These are phyloP conservation scores for Pocillopora meandrina DNA, from an alignment of 92 coral and sea anemone species.

Conservation along the genomic window DNA sequence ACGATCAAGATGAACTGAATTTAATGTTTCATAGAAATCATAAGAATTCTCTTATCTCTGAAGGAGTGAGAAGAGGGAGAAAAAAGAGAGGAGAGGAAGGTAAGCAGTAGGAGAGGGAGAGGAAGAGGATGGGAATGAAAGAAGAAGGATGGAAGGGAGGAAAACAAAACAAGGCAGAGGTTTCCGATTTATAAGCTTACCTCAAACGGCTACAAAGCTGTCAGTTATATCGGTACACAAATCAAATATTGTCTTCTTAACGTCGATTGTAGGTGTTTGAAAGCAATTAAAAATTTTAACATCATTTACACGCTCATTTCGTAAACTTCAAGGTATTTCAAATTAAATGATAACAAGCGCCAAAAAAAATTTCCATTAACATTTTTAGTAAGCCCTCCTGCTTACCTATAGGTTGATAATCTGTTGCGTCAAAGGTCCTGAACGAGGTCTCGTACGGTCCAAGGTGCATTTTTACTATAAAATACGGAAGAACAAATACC, in stretches of 20 bases:
- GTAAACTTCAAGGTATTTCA: too few species aligned
- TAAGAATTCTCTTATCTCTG: too few species aligned
- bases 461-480: conserved; percentile 71
- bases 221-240: conserved; percentile 81
- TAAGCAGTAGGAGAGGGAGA: too few species aligned
- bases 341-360: too few species aligned
- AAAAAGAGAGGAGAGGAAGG: too few species aligned
- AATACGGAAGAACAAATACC: not conserved
- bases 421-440: conserved; percentile 91
- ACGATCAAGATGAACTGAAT: too few species aligned
- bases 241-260: conserved; percentile 92
- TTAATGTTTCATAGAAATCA: too few species aligned
- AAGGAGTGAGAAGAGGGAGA: too few species aligned
- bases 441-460: conserved; percentile 96
- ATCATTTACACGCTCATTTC: not conserved
- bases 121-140: too few species aligned
- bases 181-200: conserved; percentile 32
- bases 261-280: conserved; percentile 88
- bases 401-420: conserved; percentile 93
- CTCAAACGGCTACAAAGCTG: conserved; percentile 91
- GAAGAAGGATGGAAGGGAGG: too few species aligned
- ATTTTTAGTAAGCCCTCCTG: not conserved
- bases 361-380: not conserved
- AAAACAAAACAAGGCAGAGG: too few species aligned
- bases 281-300: not conserved